Base-by-base conservation (phyloP, 2,888 invertebrate species). In the Eristalinus sepulchralis region DNA sequence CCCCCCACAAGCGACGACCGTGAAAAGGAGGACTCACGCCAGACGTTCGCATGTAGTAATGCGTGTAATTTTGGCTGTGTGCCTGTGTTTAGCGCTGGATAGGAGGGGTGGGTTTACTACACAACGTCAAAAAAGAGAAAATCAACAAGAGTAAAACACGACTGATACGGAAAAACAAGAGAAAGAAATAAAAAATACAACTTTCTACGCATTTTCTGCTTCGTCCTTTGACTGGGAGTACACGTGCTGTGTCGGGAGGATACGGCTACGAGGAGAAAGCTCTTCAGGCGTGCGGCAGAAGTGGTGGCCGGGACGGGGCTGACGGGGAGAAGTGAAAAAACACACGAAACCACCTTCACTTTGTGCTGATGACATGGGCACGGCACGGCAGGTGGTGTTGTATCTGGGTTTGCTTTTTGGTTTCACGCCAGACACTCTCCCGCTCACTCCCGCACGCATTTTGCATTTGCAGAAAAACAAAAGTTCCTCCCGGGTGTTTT, bases 241-340 rank as follows among this genome's bases (percentile, higher is more conserved):
- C 77, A 77, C 68, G 67, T 77, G 77, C 68, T 68, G 53, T 68
- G 24, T 34, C 60, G 67, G 27, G 39, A 33, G 39, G 67, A 57
- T 67, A 60, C 22, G 33, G 10, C 33, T 22, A 10, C 39, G 22
- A 53, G 20, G 22, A 6, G 17, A 76, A 67, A 76, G 55, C 77
- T 77, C 34, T 13, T 13, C 17, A 5, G 2, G 4, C 1, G 17
- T 17, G 47, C n/a, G 47, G 47, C 47, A 47, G 8, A 8, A 8
- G n/a, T 17, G 47, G 47, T 27, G 47, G 1, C n/a, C n/a, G n/a
- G n/a, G n/a, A n/a, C n/a, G n/a, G 6, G n/a, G 34, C 17, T 5
- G 47, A 17, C 17, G 47, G 11, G n/a, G 22, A 34, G n/a, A 31
- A 27, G 24, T 11, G n/a, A n/a, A 53, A 64, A 64, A 34, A 24